Evolutionary conservation across 2,888 invertebrate genomes (phyloP), one percentile per base, ranked within the genome.

Genomic region (Saturnia japonica): DNA sequence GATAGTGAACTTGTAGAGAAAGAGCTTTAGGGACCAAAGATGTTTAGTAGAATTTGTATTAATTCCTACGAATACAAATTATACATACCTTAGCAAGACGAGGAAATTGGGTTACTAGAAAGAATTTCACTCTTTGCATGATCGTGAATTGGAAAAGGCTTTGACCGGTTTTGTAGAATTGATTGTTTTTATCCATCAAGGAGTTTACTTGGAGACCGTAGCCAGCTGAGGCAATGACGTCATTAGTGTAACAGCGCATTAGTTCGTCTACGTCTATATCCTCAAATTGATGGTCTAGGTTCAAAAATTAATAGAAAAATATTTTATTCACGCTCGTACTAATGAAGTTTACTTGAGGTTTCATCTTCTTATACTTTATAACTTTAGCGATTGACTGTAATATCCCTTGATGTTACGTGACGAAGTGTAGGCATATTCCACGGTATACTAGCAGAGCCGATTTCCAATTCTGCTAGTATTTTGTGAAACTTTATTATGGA

Each of bases 141-240:
- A 77, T 1, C 3, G 70, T 72, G 40, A 90, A 87, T 0, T 78
- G 75, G 54, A 89, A 85, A n/a, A 89, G 40, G 0, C 69, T 72
- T 70, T 82, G 85, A 0, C 89, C 91, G 1, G 81, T 77, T 14
- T 70, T 81, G 75, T 91, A 95, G 79, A 95, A 95, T 66, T 95
- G 90, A 72, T 96, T 95, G 0, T 94, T 81, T 28, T 84, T 88
- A 42, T 95, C 88, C 66, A 88, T 87, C 45, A 95, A 72, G 0
- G 95, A 95, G 80, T 96, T 91, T 0, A 95, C 91, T 72, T 91
- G 85, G 0, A 95, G 86, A 0, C 95, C 95, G 74, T 95, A 95
- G 0, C 94, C 95, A 2, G 93, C 88, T 0, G 94, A 94, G 0
- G 95, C 95, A 25, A 95, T 95, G 25, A 95, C 95, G 79, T 96